Evolutionary conservation across 2,797 vertebrate genomes (phyloP), one percentile per base, ranked within the genome.

Genomic region (Poecilia wingei): DNA sequence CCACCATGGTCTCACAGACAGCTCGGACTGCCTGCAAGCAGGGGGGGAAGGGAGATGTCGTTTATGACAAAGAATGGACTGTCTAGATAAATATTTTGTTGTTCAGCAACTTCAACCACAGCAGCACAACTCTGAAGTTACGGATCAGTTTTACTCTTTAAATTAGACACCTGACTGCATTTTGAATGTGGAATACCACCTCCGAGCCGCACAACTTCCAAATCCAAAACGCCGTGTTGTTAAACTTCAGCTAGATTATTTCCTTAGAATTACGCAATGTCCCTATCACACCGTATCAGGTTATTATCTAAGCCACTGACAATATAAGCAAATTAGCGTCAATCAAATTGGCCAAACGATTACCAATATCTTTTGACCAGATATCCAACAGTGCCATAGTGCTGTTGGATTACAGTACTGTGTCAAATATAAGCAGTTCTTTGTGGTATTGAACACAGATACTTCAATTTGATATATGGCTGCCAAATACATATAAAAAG

Each of bases 1-100:
- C 98, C 88, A 99, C 98, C 97, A 96, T 96, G 73, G 68, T 88
- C 25, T 49, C 3, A 0, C 7, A 10, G 39, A 59, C 45, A 28
- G 25, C 28, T 39, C 73, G 20, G 20, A 13, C 33, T 3, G n/a
- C 39, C 36, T 28, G 16, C 1, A 28, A 36, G 45, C 28, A n/a
- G 45, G 84, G 86, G 33, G 71, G 1, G 1, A 3, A 66, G 18
- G 1, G 20, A 75, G 66, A 28, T 18, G 36, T 49, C 31, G 41
- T 22, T 49, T 41, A 68, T 16, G 22, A 57, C 31, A 2, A 36
- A 55, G 36, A 49, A 16, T 20, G 6, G 18, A 12, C 9, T 25
- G 12, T 76, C 0, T 41, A 18, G 31, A 75, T 82, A 85, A 41
- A 79, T 55, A 22, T n/a, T 33, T 76, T 84, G 1, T 55, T 82